Conservation (phyloP, 1,140 invertebrate species). For the Zaprionus taronus region DNA sequence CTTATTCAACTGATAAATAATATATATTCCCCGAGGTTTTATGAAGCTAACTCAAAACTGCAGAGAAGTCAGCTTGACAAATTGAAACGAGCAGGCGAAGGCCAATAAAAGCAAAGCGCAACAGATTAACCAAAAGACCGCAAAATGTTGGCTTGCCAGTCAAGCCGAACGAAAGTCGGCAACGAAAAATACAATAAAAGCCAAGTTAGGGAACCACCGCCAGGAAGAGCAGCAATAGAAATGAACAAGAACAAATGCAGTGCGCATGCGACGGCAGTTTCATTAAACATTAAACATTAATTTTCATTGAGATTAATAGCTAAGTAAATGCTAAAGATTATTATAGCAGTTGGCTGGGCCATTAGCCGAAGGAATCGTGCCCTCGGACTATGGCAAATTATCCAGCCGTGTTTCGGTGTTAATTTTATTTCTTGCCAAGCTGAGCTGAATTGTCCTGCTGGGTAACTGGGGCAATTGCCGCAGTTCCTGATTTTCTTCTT, state of each 20-base stretch:
- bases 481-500: constrained; percentile 32
- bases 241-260: constrained; percentile 36
- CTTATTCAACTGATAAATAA: not conserved
- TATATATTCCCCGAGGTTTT: not conserved
- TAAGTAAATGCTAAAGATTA: constrained; percentile 78
- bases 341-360: constrained; percentile 55
- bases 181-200: constrained; percentile 29
- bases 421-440: constrained; percentile 58
- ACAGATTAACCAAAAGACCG: constrained; percentile 57
- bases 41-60: not conserved
- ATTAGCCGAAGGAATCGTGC: constrained; percentile 36
- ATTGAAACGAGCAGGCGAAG: constrained; percentile 45
- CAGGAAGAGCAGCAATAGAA: not conserved
- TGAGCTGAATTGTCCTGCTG: constrained; percentile 17
- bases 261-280: constrained; percentile 48
- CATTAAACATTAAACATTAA: constrained; percentile 70
- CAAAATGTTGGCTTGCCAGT: constrained; percentile 33
- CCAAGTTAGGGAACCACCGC: not conserved
- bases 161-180: constrained; percentile 11
- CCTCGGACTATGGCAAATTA: constrained; percentile 40
- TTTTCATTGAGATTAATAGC: constrained; percentile 83
- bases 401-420: constrained; percentile 36
- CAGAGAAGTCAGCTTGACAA: constrained; percentile 23
- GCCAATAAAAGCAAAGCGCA: constrained; percentile 67
- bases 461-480: constrained; percentile 30